A percentile compares a stretch with the other conserved stretches of the same genome.
Evolutionary conservation across 1,140 invertebrate species (phyloP).

Genomic region (Pseudachorutes palmiensis): DNA sequence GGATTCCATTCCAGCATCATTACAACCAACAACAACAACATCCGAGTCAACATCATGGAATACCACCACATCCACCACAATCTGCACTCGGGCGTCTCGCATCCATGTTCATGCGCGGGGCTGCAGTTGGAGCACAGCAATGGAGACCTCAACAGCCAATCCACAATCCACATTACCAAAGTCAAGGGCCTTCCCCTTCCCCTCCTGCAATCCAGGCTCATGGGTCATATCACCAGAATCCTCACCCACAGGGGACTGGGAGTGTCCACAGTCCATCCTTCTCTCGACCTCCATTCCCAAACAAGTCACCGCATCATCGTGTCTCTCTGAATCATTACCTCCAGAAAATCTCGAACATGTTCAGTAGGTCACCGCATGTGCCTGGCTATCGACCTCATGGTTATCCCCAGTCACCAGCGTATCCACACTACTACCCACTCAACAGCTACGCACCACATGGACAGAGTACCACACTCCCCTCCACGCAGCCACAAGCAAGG

Average conservation of each 20-base stretch:
- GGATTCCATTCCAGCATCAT: conserved; percentile 3
- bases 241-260: neutral
- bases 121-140: neutral
- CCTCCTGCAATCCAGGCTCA: neutral
- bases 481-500: conserved; percentile 14
- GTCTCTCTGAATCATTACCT: conserved; percentile 23
- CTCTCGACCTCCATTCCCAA: neutral
- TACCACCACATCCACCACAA: conserved; percentile 11
- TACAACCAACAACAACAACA: conserved; percentile 22
- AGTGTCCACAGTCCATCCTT: neutral
- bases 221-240: neutral
- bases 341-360: conserved; percentile 32
- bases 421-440: conserved; percentile 32
- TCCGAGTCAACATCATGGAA: conserved; percentile 8
- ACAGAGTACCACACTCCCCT: neutral
- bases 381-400: conserved; percentile 19
- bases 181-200: neutral
- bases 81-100: conserved; percentile 1
- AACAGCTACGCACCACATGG: conserved; percentile 22
- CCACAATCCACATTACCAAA: neutral
- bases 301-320: conserved; percentile 8
- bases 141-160: conserved; percentile 1
- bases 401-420: conserved; percentile 12
- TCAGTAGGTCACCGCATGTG: conserved; percentile 15
- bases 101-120: neutral